These are phyloP conservation scores for Salvelinus alpinus DNA, from an alignment of 2,113 vertebrate species.

Conservation along the genomic window DNA sequence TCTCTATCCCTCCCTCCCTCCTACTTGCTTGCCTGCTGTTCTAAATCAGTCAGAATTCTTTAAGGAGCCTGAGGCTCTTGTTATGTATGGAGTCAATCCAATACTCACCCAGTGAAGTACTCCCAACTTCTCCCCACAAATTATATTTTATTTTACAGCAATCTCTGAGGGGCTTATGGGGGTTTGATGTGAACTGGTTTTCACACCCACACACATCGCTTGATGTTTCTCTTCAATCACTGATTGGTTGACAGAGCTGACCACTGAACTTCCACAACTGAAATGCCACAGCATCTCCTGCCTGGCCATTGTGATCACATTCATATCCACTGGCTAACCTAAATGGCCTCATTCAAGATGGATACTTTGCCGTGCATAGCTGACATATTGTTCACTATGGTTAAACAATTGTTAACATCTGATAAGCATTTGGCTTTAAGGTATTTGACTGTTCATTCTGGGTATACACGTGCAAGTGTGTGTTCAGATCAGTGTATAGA, in stretches of 20 bases:
- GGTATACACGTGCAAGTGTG: not conserved
- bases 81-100: not conserved
- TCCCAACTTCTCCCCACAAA: not conserved
- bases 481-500: not conserved
- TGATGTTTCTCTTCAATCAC: not conserved
- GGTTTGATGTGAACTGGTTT: not conserved
- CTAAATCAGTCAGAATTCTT: not conserved
- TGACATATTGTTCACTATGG: not conserved
- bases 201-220: not conserved
- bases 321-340: not conserved
- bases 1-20: not conserved
- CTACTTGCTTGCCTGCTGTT: not conserved
- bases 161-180: not conserved
- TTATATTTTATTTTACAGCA: not conserved
- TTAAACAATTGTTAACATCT: not conserved
- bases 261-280: not conserved
- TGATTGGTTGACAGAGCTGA: slow-evolving; percentile 1
- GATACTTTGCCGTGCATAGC: not conserved
- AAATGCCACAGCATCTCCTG: not conserved
- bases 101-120: not conserved
- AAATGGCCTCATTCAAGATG: not conserved
- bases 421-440: not conserved
- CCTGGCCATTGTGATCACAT: not conserved
- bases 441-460: not conserved
- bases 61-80: not conserved